Evolutionary conservation across 2,797 vertebrate species (phyloP).

Genomic region (Poecilia picta): DNA sequence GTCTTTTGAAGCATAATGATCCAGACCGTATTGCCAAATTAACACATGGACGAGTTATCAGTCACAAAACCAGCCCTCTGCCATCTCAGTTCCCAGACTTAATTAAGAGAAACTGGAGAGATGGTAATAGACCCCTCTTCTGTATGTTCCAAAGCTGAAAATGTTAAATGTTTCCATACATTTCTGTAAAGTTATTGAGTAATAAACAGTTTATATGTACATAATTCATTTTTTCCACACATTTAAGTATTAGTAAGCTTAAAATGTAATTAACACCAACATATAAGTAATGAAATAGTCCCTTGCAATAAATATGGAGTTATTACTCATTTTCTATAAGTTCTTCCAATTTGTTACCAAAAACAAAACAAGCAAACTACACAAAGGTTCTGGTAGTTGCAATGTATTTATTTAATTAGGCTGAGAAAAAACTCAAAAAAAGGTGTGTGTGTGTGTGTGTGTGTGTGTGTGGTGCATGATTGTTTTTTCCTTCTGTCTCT

Average conservation of each 20-base stretch:
- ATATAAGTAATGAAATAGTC: not conserved
- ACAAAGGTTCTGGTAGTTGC: too few species aligned
- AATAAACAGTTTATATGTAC: not conserved
- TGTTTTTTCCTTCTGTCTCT: too few species aligned
- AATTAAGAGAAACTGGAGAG: not conserved
- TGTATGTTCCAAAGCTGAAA: too few species aligned
- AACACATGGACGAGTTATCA: not conserved
- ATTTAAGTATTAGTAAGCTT: not conserved
- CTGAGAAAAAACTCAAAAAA: too few species aligned
- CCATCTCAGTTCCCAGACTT: not conserved
- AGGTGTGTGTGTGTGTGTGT: too few species aligned
- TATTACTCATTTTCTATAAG: not conserved
- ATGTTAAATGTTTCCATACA: too few species aligned
- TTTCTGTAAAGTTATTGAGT: not conserved
- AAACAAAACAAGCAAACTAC: too few species aligned
- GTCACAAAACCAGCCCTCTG: not conserved
- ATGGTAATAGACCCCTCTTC: too few species aligned
- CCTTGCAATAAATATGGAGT: not conserved
- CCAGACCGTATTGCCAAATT: not conserved
- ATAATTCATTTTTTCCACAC: not conserved
- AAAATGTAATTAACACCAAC: not conserved
- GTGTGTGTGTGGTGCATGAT: too few species aligned
- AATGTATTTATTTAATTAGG: too few species aligned
- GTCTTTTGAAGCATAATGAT: not conserved
- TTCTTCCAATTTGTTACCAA: not conserved